Evolutionary conservation across 2,888 invertebrate species (phyloP).

Genomic region (Rhopalosiphum nymphaeae): DNA sequence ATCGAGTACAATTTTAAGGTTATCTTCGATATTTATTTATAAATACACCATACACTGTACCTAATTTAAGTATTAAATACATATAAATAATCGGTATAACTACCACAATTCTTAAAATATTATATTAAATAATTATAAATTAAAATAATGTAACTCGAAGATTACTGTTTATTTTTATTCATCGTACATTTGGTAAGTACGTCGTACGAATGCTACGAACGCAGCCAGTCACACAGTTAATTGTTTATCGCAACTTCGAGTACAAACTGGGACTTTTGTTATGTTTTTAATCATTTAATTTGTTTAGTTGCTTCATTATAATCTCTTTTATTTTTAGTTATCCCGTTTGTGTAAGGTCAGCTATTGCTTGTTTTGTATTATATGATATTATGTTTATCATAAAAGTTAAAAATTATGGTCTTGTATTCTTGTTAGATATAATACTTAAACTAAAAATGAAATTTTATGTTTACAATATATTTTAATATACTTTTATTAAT

Average conservation of each 20-base stretch:
- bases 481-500: too few relatives aligned
- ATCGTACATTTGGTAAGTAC: background rate
- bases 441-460: too few relatives aligned
- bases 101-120: background rate
- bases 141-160: background rate
- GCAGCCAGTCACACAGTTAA: background rate
- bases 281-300: too few relatives aligned
- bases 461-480: too few relatives aligned
- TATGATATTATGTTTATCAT: too few relatives aligned
- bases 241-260: background rate
- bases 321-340: too few relatives aligned
- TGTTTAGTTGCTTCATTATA: too few relatives aligned
- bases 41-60: background rate
- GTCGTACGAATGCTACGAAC: background rate
- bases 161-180: background rate
- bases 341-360: too few relatives aligned
- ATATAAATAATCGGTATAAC: background rate
- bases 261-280: background rate
- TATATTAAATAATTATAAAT: background rate
- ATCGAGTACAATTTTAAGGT: background rate
- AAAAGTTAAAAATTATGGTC: too few relatives aligned
- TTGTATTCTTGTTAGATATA: too few relatives aligned
- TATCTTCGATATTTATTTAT: background rate
- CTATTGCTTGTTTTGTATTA: too few relatives aligned
- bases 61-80: background rate